Percentiles rank a stretch among this genome's conserved stretches.
These are phyloP conservation scores for Coccyzus lansbergi DNA, from an alignment of 2,797 vertebrate genomes.

Conservation along the genomic window DNA sequence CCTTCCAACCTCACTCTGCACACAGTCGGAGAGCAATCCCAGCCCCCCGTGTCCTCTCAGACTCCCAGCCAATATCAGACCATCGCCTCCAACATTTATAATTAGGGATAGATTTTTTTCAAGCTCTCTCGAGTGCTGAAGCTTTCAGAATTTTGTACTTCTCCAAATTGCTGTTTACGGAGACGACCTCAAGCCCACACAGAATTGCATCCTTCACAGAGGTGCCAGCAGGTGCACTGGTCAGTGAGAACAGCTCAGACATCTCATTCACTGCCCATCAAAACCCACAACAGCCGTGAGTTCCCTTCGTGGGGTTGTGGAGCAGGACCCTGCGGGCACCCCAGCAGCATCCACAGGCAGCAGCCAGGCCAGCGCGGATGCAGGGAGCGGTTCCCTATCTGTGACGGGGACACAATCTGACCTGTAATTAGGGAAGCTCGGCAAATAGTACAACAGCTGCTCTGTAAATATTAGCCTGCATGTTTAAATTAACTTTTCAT, in stretches of 20 bases:
- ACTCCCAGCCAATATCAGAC: not conserved
- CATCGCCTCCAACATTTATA: rapidly evolving
- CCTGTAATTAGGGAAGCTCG: not conserved
- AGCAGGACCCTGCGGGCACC: not conserved
- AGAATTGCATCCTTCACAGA: not conserved
- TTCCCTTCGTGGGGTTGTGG: not conserved
- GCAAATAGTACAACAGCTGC: not conserved
- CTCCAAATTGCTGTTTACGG: rapidly evolving
- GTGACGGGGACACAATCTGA: not conserved
- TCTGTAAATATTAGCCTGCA: not conserved
- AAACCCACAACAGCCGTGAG: not conserved
- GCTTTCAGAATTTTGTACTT: not conserved
- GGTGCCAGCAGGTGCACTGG: not conserved
- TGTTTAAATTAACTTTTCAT: not conserved
- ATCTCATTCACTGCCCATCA: rapidly evolving
- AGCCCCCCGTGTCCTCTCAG: rapidly evolving
- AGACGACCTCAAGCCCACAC: too few relatives aligned
- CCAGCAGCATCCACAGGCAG: not conserved
- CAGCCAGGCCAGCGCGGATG: rapidly evolving
- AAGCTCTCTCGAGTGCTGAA: rapidly evolving
- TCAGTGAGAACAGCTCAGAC: not conserved
- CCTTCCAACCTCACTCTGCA: not conserved
- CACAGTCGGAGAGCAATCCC: not conserved
- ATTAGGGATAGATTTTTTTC: not conserved
- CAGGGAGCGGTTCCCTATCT: rapidly evolving